Evolutionary conservation across 2,797 vertebrate species (phyloP), one percentile per base, ranked within the genome.

Genomic region (Tangara arthus): DNA sequence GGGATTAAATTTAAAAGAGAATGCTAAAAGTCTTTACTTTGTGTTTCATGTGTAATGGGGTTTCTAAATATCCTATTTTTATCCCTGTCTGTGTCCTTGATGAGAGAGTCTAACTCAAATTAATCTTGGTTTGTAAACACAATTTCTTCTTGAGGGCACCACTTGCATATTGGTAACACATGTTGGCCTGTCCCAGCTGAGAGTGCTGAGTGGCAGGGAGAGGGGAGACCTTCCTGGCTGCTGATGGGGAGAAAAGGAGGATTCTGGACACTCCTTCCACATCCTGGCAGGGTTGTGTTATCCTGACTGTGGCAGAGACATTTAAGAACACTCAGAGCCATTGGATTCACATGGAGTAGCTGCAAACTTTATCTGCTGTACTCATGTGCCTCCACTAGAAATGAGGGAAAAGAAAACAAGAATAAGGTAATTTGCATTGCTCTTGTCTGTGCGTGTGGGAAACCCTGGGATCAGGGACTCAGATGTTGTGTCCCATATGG

Each of bases 311-410:
- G 20, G 8, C 20, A 37, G 15, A 39, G 35, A 20, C 27, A 47
- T 61, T 28, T 18, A 57, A 52, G 27, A 81, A 34, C 11, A 22
- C 6, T 13, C 21, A 15, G 47, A 70, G 20, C 39, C 12, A 2
- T 8, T 55, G 15, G 49, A 66, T 34, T 59, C 21, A 13, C 23
- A 23, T 21, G 16, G 41, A 42, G n/a, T 18, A 53, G 46, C 64
- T 57, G 57, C 35, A 71, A 75, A 61, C 9, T 68, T 28, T 7
- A 16, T 57, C 30, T n/a, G 11, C 42, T 52, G 24, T 39, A 16
- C 24, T 73, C 24, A 10, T 0, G 0, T 22, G 19, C 1, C 50
- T 24, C 22, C 7, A 9, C 39, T 9, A 60, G 57, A 75, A 68
- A 37, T 11, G n/a, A 64, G 16, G 12, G 70, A 66, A 50, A 34